A percentile compares a stretch with the other conserved stretches of the same genome.
phyloP scores from a whole-genome alignment of 2,113 vertebrate genomes.

The Cygnus buccinator region DNA sequence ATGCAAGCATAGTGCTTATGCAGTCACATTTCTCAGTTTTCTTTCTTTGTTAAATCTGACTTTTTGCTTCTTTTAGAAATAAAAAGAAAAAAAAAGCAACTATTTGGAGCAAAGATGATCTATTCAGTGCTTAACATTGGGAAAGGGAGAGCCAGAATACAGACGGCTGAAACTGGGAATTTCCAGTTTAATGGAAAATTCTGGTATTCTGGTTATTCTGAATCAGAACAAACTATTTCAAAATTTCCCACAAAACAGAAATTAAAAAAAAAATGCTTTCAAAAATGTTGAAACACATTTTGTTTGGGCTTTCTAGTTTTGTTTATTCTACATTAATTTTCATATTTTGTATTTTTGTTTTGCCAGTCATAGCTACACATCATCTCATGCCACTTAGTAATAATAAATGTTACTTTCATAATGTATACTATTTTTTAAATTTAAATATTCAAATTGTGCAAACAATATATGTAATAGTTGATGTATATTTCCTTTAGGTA shows the following conservation, averaged over 20 bases:
- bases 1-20: neutral
- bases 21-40: neutral
- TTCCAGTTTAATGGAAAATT: conserved; percentile 62
- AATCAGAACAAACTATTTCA: conserved; percentile 50
- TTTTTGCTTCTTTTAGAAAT: neutral
- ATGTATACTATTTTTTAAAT: neutral
- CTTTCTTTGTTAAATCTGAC: neutral
- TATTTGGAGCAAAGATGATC: conserved; percentile 2
- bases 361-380: neutral
- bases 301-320: neutral
- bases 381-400: neutral
- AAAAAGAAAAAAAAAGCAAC: neutral
- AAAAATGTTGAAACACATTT: conserved; percentile 37
- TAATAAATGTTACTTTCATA: neutral
- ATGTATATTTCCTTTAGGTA: neutral
- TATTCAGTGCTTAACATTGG: conserved; percentile 5
- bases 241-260: conserved; percentile 56
- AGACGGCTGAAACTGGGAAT: conserved; percentile 34
- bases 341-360: neutral
- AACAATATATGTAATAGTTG: neutral
- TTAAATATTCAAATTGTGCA: neutral
- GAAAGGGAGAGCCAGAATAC: conserved; percentile 21
- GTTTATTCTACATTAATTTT: neutral
- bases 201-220: conserved; percentile 42
- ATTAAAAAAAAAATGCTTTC: neutral